phyloP scores from a whole-genome alignment of 2,113 vertebrate species.

The Microtus pennsylvanicus region DNA sequence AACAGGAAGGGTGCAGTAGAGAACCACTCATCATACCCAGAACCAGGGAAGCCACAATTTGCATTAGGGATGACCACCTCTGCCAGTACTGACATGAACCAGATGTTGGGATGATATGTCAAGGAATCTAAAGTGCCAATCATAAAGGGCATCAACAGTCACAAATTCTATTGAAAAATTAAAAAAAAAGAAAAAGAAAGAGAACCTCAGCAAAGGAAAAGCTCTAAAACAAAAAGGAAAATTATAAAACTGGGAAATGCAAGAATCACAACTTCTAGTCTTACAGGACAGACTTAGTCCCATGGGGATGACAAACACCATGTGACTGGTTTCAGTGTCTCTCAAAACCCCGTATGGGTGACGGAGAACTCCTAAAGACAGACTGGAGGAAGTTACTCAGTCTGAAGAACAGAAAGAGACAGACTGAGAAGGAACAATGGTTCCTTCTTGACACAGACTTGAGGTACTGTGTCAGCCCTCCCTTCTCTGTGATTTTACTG shows the following conservation, averaged over 20 bases:
- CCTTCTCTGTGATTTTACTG: not conserved
- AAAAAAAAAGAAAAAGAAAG: not conserved
- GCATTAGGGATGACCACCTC: not conserved
- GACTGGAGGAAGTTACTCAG: not conserved
- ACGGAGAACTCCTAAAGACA: not conserved
- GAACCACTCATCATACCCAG: not conserved
- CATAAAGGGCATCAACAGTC: not conserved
- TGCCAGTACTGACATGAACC: not conserved
- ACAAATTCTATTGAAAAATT: not conserved
- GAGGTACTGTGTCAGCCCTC: not conserved
- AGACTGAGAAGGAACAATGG: not conserved
- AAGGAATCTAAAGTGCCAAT: not conserved
- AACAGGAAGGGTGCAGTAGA: not conserved
- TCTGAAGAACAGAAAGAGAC: not conserved
- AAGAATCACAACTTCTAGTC: not conserved
- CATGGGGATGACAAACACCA: not conserved
- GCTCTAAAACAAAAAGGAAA: not conserved
- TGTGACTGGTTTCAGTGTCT: not conserved
- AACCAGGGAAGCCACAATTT: not conserved
- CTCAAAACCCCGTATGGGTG: not conserved
- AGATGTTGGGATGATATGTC: not conserved
- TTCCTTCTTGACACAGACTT: not conserved
- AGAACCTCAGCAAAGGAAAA: not conserved
- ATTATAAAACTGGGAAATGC: not conserved
- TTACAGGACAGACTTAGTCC: not conserved